Evolutionary conservation across 2,113 vertebrate species (phyloP), one percentile per base, ranked within the genome.

Genomic region (Rhegmatorhina hoffmannsi): DNA sequence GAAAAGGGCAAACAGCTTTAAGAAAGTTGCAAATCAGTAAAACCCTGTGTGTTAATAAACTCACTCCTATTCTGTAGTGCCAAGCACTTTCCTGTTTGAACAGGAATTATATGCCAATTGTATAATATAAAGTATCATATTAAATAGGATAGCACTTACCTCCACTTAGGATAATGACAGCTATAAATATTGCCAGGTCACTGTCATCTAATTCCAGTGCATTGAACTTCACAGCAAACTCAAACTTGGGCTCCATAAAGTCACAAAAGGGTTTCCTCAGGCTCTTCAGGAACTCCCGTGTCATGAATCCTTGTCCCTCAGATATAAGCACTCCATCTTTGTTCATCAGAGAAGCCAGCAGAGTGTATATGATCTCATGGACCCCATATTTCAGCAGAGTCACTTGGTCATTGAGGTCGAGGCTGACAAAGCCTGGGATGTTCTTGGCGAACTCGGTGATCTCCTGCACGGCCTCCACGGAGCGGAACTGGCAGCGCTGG

Each of bases 221-320:
- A 97, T 99, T 99, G 98, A 99, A 99, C 97, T 99, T 99, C 95
- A 99, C 98, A 36, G 99, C 99, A 96, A 99, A 99, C 96, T 99
- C 99, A 85, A 99, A 99, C 97, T 99, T 99, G 94, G 99, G 99
- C 89, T 99, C 99, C 99, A 99, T 98, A 99, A 99, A 99, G 97
- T 99, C 98, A 96, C 98, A 96, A 92, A 99, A 99, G 84, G 99
- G 99, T 97, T 99, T 99, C 66, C 99, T 98, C 89, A 99, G 98
- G 94, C 99, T 99, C 98, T 99, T 99, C 90, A 99, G 98, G 95
- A 99, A 99, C 95, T 99, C 99, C 38, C 99, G 97, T 0, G 99
- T 99, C 99, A 99, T 99, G 98, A 99, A 99, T 68, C 99, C 99
- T 95, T 99, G 99, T 85, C 99, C 99, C 2, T 99, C 98, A 6